These are phyloP conservation scores for Mormoops blainvillei DNA, from an alignment of 2,113 vertebrate species.

Conservation along the genomic window DNA sequence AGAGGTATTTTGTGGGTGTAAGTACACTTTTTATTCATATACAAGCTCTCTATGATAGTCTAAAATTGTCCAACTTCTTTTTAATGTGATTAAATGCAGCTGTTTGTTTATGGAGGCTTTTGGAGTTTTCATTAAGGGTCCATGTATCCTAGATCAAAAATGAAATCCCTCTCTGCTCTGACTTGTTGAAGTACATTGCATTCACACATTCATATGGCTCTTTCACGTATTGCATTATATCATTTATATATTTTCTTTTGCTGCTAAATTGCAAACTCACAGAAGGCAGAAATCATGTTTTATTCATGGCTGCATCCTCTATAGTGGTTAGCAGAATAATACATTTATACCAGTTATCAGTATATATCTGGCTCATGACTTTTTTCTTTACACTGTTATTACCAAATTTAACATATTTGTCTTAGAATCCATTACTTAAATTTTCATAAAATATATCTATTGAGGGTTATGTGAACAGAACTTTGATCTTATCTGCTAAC, in stretches of 20 bases:
- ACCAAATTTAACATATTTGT: background rate
- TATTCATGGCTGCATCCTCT: background rate
- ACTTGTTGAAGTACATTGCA: background rate
- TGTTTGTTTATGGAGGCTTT: conserved; percentile 7
- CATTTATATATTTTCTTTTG: background rate
- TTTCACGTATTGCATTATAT: background rate
- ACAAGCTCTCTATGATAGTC: conserved; percentile 9
- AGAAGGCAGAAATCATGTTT: background rate
- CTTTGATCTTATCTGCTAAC: background rate
- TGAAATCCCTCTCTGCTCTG: background rate
- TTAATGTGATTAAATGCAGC: background rate
- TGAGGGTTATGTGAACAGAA: background rate
- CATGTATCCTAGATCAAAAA: background rate
- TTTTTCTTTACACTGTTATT: background rate
- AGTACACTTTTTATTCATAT: conserved; percentile 7
- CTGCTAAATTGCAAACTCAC: background rate
- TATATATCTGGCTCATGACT: background rate
- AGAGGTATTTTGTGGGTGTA: conserved; percentile 1
- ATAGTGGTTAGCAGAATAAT: background rate
- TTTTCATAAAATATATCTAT: background rate
- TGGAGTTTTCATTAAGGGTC: background rate
- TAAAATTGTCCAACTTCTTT: background rate
- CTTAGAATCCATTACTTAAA: background rate
- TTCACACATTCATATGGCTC: background rate
- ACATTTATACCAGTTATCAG: background rate